Evolutionary conservation across 2,797 vertebrate genomes (phyloP), one percentile per base, ranked within the genome.

Genomic region (Catharus ustulatus): DNA sequence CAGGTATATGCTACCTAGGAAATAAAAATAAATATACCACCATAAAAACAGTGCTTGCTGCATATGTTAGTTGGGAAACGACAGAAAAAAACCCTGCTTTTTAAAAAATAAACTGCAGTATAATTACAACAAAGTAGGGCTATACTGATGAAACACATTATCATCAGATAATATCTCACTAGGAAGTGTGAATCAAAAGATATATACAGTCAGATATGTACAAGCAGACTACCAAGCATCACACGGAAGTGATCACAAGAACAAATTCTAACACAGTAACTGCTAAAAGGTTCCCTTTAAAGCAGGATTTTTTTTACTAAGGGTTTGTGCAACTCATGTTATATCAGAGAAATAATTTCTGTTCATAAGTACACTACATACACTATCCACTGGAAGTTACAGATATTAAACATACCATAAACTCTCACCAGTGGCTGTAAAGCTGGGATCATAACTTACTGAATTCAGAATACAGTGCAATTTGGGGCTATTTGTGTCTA

Each of bases 221-320:
- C 0, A 29, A 67, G 22, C 42, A 81, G 14, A 32, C 15, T 1
- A 12, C 6, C 16, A 34, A 3, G 10, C 7, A 8, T 61, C 66
- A 72, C 21, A 75, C 11, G 34, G 34, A 74, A 78, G 18, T 6
- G 7, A 66, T 40, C 29, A 30, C 12, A 73, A 36, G 29, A 59
- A 42, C 13, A 92, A 52, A 64, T 7, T 36, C 34, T 22, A 83
- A n/a, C 9, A 49, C 10, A 49, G 9, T 5, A 57, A 15, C 11
- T 0, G 1, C 38, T 26, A 19, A 77, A 77, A 71, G 3, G 3
- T 1, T 58, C 14, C 10, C 20, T 58, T 34, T 34, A 34, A 79
- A 77, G 23, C 30, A 19, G 4, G 7, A 26, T 38, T 38, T 22
- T 22, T 78, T 77, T 61, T 27, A 43, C 0, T 32, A 64, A 40